phyloP scores from a whole-genome alignment of 2,113 vertebrate species.

The Grantiella picta region DNA sequence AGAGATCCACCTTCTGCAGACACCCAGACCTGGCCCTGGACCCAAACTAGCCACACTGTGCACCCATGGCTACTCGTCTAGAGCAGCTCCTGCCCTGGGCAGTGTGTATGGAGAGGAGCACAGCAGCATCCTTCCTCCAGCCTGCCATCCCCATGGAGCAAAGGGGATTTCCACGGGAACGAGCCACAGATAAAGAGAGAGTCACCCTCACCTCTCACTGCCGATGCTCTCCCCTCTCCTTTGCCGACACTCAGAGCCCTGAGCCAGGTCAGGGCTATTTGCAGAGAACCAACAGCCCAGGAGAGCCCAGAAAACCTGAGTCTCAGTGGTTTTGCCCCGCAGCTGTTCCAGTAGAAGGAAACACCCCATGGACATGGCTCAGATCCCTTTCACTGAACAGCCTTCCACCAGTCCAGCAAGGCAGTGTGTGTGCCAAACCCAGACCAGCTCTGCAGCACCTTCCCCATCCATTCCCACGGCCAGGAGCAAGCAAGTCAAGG shows the following conservation, averaged over 20 bases:
- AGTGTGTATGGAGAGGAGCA: not conserved
- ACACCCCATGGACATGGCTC: not conserved
- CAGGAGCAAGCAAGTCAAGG: rapidly evolving
- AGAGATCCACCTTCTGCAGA: not conserved
- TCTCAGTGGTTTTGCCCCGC: not conserved
- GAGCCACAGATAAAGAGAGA: not conserved
- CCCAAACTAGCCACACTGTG: not conserved
- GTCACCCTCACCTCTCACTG: not conserved
- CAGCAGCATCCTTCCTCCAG: not conserved
- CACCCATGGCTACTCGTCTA: not conserved
- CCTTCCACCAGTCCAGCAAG: not conserved
- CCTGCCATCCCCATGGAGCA: not conserved
- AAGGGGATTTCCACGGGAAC: not conserved
- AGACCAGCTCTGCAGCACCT: not conserved
- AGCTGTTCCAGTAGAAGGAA: not conserved
- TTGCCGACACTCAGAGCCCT: not conserved
- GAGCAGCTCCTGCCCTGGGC: not conserved
- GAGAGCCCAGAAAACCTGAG: not conserved
- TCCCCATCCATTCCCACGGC: not conserved
- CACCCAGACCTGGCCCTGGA: not conserved
- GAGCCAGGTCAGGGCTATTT: not conserved
- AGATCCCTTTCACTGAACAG: not conserved
- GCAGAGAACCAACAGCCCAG: not conserved
- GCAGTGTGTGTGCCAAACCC: not conserved
- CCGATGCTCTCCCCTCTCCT: not conserved